These are phyloP conservation scores for Pelmatolapia mariae DNA, from an alignment of 2,113 vertebrate species.

Conservation along the genomic window DNA sequence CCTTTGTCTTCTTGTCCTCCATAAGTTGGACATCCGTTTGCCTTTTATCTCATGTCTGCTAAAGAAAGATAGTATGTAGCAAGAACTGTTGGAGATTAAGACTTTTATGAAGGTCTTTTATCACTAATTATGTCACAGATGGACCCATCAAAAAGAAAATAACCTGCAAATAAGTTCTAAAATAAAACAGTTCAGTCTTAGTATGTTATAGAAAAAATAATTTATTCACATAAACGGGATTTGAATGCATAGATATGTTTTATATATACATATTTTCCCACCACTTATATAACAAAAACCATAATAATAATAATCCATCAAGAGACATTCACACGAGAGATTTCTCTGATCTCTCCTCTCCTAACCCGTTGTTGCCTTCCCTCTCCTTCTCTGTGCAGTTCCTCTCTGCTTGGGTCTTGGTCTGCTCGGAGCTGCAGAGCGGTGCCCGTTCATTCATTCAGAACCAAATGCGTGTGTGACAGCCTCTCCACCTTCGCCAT, in stretches of 20 bases:
- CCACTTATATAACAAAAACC: not conserved
- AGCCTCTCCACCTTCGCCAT: conserved; percentile 97
- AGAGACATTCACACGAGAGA: conserved; percentile 22
- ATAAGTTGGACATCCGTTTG: not conserved
- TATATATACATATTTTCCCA: not conserved
- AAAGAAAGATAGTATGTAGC: not conserved
- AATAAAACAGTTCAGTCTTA: not conserved
- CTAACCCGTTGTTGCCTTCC: conserved; percentile 26
- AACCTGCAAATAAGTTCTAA: not conserved
- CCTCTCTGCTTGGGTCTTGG: conserved; percentile 91
- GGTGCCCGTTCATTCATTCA: conserved; percentile 87
- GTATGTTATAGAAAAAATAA: not conserved
- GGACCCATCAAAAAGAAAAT: not conserved
- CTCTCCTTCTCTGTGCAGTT: conserved; percentile 70
- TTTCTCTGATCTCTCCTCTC: conserved; percentile 46
- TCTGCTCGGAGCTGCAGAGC: conserved; percentile 95
- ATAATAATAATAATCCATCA: not conserved
- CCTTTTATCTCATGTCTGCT: not conserved
- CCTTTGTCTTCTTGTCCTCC: not conserved
- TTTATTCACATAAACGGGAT: not conserved
- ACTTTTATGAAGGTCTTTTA: conserved; percentile 1
- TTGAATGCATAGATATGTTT: not conserved
- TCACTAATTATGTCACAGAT: conserved; percentile 1
- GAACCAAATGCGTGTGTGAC: conserved; percentile 97
- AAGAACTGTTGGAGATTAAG: not conserved